Evolutionary conservation across 2,113 vertebrate genomes (phyloP), one percentile per base, ranked within the genome.

Genomic region (Dicentrarchus labrax): DNA sequence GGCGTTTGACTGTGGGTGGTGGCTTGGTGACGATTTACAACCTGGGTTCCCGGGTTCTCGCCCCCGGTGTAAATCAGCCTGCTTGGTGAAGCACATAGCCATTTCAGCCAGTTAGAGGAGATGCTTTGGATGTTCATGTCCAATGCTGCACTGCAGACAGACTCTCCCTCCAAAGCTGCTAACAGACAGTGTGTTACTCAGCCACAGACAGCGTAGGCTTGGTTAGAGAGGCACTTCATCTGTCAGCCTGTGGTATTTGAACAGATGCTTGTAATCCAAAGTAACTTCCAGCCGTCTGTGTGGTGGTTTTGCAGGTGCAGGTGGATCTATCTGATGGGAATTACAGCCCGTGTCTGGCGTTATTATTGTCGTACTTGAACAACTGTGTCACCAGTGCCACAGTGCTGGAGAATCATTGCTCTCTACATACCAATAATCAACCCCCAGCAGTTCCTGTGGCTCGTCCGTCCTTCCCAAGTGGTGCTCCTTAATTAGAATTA

Each of bases 141-240:
- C 79, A 81, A 78, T 93, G 91, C 92, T 94, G 93, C 93, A 94
- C 88, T 92, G 91, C 92, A 93, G 92, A 87, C 83, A 87, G 65
- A 80, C 71, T 84, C 84, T 77, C 72, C 45, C 70, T 77, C 80
- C 75, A 79, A 82, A 80, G 72, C 66, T 75, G 61, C 74, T 41
- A 66, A 57, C 70, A 85, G 72, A 59, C 72, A 43, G 30, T 6
- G 76, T 76, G 86, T 45, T 78, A 69, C 79, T 87, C 83, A 78
- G 82, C 61, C 79, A 69, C 85, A 93, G 84, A 83, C 89, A 71
- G 82, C 65, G 77, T 81, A 78, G 88, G 86, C 67, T 84, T 57
- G 45, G 57, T 77, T 43, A 39, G 70, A 88, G 84, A 86, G 85
- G 59, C 88, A 89, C 87, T 77, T 81, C 73, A 62, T 79, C 38